A percentile compares a stretch with the other conserved stretches of the same genome.
phyloP scores from a whole-genome alignment of 2,888 invertebrate species.

The Rotaria sp. region DNA sequence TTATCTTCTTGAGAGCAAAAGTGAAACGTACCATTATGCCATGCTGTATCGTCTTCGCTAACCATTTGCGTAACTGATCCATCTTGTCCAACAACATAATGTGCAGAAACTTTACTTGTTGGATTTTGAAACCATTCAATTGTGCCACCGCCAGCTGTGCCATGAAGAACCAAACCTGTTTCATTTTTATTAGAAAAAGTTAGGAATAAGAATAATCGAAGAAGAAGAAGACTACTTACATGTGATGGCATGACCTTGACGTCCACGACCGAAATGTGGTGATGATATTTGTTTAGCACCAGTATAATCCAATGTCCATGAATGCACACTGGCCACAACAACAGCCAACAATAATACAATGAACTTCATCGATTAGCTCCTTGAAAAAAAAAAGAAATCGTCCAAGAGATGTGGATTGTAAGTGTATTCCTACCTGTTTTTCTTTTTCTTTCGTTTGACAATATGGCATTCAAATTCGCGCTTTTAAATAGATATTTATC shows the following conservation, averaged over 20 bases:
- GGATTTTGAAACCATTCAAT: constrained; percentile 5
- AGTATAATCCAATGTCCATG: background rate
- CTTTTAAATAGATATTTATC: too few relatives aligned
- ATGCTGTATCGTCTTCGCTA: constrained; percentile 16
- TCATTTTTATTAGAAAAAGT: background rate
- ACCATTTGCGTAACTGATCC: background rate
- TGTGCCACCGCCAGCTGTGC: background rate
- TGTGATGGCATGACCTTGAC: background rate
- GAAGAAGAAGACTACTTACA: background rate
- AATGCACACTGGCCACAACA: background rate
- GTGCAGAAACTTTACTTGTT: constrained; percentile 1
- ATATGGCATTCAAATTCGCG: too few relatives aligned
- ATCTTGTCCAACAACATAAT: constrained; percentile 16
- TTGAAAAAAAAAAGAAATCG: too few relatives aligned
- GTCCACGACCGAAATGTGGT: constrained; percentile 9
- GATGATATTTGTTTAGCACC: background rate
- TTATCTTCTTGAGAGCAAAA: background rate
- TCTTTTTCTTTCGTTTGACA: too few relatives aligned
- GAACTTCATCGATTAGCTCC: background rate
- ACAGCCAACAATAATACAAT: background rate
- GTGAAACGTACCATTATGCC: background rate
- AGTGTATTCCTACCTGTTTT: too few relatives aligned
- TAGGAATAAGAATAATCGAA: background rate
- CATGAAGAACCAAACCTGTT: background rate
- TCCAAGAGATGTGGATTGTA: too few relatives aligned